These are phyloP conservation scores for Ianthella basta DNA, from an alignment of 37 sponge, comb jelly and placozoan genomes.

Conservation along the genomic window DNA sequence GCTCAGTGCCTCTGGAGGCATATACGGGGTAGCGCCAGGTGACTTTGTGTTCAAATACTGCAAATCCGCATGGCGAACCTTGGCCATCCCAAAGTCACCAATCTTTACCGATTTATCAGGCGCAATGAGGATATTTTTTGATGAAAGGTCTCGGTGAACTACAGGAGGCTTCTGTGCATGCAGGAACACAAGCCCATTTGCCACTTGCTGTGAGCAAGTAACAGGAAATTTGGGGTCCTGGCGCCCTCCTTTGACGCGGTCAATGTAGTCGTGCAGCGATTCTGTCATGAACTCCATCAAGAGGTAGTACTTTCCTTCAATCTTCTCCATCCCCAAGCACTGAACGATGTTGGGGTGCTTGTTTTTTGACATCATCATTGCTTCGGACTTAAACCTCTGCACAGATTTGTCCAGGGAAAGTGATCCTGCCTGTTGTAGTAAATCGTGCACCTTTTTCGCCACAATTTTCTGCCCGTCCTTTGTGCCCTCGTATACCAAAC, in stretches of 20 bases:
- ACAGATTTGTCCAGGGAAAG: not conserved
- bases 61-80: not conserved
- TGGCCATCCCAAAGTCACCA: conserved; percentile 37
- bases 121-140: conserved; percentile 18
- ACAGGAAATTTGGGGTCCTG: not conserved
- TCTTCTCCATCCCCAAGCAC: not conserved
- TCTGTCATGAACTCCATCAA: not conserved
- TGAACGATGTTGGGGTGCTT: not conserved
- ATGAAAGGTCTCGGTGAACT: conserved; percentile 29
- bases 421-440: not conserved
- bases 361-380: not conserved
- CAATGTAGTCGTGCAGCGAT: not conserved
- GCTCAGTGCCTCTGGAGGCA: conserved; percentile 11
- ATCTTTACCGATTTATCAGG: conserved; percentile 5
- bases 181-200: not conserved
- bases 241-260: not conserved
- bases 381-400: not conserved
- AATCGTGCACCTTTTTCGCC: not conserved
- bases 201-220: not conserved
- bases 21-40: not conserved
- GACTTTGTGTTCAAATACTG: conserved; percentile 1
- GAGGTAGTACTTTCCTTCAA: not conserved
- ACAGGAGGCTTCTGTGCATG: conserved; percentile 8
- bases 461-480: not conserved
- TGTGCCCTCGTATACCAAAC: not conserved